Conservation (phyloP, 1,140 invertebrate species). For the Drosophila takahashii region DNA sequence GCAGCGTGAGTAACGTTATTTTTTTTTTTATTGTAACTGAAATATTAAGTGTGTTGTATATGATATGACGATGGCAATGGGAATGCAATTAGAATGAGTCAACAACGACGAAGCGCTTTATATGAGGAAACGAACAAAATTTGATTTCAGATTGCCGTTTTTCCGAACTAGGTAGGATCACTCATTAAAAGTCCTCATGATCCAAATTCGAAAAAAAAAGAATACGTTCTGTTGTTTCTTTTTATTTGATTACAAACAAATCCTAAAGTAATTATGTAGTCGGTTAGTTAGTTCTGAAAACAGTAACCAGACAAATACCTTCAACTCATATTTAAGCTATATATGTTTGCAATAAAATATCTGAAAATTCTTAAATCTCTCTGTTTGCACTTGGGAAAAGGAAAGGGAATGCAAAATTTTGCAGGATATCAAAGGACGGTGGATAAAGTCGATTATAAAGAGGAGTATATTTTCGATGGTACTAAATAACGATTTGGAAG, state of each 20-base stretch:
- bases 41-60: constrained; percentile 45
- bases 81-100: constrained; percentile 52
- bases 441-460: too few species aligned
- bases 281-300: constrained; percentile 68
- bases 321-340: constrained; percentile 78
- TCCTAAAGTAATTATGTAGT: constrained; percentile 72
- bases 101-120: constrained; percentile 64
- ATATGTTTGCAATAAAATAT: constrained; percentile 82
- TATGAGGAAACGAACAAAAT: constrained; percentile 43
- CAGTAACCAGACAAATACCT: constrained; percentile 77
- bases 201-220: constrained; percentile 16
- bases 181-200: constrained; percentile 24
- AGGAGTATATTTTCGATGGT: too few species aligned
- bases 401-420: not conserved
- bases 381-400: not conserved
- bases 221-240: constrained; percentile 50
- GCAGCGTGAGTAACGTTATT: constrained; percentile 49
- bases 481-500: too few species aligned
- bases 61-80: constrained; percentile 14
- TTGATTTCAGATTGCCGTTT: constrained; percentile 39
- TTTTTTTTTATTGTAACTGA: constrained; percentile 54
- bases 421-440: too few species aligned
- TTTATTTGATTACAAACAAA: constrained; percentile 46
- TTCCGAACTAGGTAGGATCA: constrained; percentile 15
- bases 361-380: constrained; percentile 51